Conservation (phyloP, 2,888 invertebrate species). For the Epirrita christyi region DNA sequence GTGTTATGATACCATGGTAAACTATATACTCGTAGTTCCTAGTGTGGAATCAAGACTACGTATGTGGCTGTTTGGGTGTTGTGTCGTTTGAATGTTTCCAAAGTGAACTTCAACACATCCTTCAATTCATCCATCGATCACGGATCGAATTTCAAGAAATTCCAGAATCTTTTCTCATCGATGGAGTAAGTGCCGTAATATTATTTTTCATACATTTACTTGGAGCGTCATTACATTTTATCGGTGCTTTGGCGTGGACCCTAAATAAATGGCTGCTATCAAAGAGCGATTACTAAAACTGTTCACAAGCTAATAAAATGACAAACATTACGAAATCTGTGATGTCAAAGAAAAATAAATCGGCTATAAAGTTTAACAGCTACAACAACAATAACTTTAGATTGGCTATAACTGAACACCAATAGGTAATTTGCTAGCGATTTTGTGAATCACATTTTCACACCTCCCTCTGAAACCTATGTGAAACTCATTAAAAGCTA, state of each 20-base stretch:
- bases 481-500: no score
- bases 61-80: no score
- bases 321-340: conserved; percentile 72
- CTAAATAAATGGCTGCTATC: conserved; percentile 75
- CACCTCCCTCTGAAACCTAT: conserved; percentile 6
- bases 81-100: no score
- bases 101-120: no score
- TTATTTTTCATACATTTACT: conserved; percentile 56
- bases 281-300: conserved; percentile 75
- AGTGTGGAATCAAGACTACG: no score
- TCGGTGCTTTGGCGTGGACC: conserved; percentile 62
- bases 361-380: conserved; percentile 64
- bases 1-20: no score
- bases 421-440: conserved; percentile 37
- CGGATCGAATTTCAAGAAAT: no score
- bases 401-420: conserved; percentile 49
- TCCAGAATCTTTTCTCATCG: not conserved
- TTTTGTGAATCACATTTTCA: conserved; percentile 16
- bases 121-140: no score
- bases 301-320: conserved; percentile 75
- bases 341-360: conserved; percentile 75
- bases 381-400: conserved; percentile 55
- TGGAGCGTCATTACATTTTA: conserved; percentile 68
- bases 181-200: not conserved
- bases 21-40: no score